These are phyloP conservation scores for Phenganax subtilis DNA, from an alignment of 92 coral and sea anemone species.

Conservation along the genomic window DNA sequence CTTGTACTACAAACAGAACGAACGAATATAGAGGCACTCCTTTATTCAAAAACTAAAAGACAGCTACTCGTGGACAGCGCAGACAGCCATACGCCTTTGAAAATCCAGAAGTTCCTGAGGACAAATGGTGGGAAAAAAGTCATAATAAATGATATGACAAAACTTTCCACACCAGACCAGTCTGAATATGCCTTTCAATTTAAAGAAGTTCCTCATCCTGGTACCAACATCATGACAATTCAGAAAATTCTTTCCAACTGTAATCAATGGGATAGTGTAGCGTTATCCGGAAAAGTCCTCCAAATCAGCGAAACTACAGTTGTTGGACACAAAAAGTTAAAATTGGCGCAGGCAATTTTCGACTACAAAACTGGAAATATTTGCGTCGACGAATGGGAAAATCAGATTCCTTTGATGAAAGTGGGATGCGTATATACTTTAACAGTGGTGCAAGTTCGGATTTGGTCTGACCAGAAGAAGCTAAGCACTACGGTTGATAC, in stretches of 20 bases:
- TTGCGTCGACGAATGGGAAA: not conserved
- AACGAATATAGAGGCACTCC: not conserved
- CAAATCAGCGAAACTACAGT: not conserved
- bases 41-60: constrained; percentile 4
- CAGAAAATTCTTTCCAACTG: not conserved
- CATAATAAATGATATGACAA: not conserved
- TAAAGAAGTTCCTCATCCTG: not conserved
- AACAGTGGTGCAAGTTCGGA: constrained; percentile 23
- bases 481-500: constrained; percentile 21
- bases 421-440: not conserved
- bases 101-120: not conserved
- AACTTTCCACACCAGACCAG: constrained; percentile 14
- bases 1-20: constrained; percentile 2
- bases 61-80: not conserved
- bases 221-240: not conserved
- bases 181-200: not conserved
- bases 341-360: constrained; percentile 3
- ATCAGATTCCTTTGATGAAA: constrained; percentile 5
- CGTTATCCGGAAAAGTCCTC: not conserved
- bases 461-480: constrained; percentile 36
- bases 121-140: not conserved
- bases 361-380: not conserved
- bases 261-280: not conserved
- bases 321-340: not conserved
- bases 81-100: not conserved